phyloP scores from a whole-genome alignment of 2,113 vertebrate species.

The Elachura formosa region DNA sequence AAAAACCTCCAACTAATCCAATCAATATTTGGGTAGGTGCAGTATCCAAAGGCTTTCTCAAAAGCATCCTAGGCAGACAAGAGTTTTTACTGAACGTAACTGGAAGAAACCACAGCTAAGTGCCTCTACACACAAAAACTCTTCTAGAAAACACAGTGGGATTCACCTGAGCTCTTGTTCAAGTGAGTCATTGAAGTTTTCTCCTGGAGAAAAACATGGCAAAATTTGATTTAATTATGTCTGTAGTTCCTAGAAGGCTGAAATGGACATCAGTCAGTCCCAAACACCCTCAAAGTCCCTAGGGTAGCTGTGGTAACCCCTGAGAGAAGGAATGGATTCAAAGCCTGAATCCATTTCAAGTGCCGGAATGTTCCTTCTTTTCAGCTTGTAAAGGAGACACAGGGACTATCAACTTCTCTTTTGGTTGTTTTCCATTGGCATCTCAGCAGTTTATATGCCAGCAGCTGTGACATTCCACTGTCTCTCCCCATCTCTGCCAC shows the following conservation, averaged over 20 bases:
- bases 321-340: not conserved
- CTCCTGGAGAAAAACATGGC: not conserved
- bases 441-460: not conserved
- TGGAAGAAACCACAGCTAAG: not conserved
- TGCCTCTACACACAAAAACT: not conserved
- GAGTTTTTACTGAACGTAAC: not conserved
- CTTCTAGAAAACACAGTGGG: not conserved
- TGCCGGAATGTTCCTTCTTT: not conserved
- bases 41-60: not conserved
- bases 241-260: not conserved
- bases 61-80: not conserved
- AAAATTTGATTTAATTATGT: not conserved
- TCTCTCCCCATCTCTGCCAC: not conserved
- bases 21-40: not conserved
- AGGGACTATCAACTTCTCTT: not conserved
- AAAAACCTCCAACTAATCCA: not conserved
- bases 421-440: not conserved
- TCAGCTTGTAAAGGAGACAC: not conserved
- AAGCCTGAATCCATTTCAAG: not conserved
- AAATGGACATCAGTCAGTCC: not conserved
- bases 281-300: not conserved
- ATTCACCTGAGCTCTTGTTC: not conserved
- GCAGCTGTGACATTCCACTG: not conserved
- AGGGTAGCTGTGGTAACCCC: fast-evolving
- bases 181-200: not conserved